Evolutionary conservation across 2,888 invertebrate species (phyloP).

Genomic region (Onchidella celtica): DNA sequence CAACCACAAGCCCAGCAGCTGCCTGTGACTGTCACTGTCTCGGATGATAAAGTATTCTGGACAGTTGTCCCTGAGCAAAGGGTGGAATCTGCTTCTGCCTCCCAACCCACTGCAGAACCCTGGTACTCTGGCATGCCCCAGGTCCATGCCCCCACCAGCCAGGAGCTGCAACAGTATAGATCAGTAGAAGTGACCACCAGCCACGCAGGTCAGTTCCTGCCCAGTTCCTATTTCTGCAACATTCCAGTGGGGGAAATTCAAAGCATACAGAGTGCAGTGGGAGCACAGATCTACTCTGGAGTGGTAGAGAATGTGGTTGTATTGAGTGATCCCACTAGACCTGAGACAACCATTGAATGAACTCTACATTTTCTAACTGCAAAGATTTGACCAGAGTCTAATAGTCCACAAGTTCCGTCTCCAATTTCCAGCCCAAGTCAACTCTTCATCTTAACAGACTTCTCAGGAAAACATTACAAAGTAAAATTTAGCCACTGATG

Average conservation of each 20-base stretch:
- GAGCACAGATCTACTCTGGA: conserved; percentile 14
- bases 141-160: conserved; percentile 40
- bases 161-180: conserved; percentile 43
- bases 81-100: not conserved
- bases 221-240: conserved; percentile 37
- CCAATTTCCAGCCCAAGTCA: too few species aligned
- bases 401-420: too few species aligned
- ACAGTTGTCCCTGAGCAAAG: conserved; percentile 28
- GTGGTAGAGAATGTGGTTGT: conserved; percentile 33
- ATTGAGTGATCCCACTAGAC: conserved; percentile 6
- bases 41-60: conserved; percentile 40
- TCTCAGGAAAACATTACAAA: too few species aligned
- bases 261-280: conserved; percentile 12
- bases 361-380: too few species aligned
- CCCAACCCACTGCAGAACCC: conserved; percentile 28
- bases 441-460: too few species aligned
- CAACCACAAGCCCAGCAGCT: conserved; percentile 25
- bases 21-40: conserved; percentile 30
- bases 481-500: too few species aligned
- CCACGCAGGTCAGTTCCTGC: conserved; percentile 21
- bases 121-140: conserved; percentile 50
- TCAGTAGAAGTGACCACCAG: conserved; percentile 21
- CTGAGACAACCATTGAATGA: not conserved
- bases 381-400: too few species aligned
- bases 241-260: conserved; percentile 41